Conservation (phyloP, 92 coral and sea anemone genomes). For the Porites lobata region DNA sequence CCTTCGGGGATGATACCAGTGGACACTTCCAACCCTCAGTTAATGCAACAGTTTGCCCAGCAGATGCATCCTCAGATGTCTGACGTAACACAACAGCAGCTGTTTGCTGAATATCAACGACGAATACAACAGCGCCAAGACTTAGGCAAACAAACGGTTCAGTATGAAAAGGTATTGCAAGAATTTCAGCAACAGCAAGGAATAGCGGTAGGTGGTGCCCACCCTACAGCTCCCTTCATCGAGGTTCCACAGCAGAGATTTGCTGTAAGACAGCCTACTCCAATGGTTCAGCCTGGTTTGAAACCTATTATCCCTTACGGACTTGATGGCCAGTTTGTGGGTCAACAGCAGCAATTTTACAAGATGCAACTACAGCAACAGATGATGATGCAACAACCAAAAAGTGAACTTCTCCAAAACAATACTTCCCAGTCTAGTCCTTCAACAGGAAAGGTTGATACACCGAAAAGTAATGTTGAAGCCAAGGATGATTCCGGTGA, state of each 20-base stretch:
- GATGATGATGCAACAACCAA: slow-evolving; percentile 85
- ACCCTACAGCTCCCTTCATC: slow-evolving; percentile 65
- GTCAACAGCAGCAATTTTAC: slow-evolving; percentile 84
- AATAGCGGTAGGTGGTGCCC: slow-evolving; percentile 45
- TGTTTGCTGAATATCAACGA: slow-evolving; percentile 93
- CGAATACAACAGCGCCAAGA: slow-evolving; percentile 91
- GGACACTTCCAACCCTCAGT: slow-evolving; percentile 83
- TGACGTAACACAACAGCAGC: slow-evolving; percentile 93
- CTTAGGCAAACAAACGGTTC: slow-evolving; percentile 83
- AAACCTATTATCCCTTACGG: slow-evolving; percentile 74
- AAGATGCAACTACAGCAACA: slow-evolving; percentile 92
- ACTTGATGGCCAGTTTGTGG: slow-evolving; percentile 83
- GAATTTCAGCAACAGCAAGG: slow-evolving; percentile 92
- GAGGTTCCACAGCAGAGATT: slow-evolving; percentile 93
- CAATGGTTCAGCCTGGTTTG: slow-evolving; percentile 71
- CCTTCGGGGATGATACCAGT: slow-evolving; percentile 75
- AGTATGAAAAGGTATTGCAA: slow-evolving; percentile 88
- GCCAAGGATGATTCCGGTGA: slow-evolving; percentile 16
- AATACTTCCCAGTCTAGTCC: slow-evolving; percentile 45
- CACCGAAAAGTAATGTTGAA: neutral
- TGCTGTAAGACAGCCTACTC: slow-evolving; percentile 83
- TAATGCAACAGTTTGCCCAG: slow-evolving; percentile 73
- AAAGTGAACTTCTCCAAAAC: slow-evolving; percentile 67
- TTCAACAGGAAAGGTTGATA: slow-evolving; percentile 38
- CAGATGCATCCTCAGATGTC: slow-evolving; percentile 87